Conservation (phyloP, 2,113 vertebrate species). For the Hippocampus comes region DNA sequence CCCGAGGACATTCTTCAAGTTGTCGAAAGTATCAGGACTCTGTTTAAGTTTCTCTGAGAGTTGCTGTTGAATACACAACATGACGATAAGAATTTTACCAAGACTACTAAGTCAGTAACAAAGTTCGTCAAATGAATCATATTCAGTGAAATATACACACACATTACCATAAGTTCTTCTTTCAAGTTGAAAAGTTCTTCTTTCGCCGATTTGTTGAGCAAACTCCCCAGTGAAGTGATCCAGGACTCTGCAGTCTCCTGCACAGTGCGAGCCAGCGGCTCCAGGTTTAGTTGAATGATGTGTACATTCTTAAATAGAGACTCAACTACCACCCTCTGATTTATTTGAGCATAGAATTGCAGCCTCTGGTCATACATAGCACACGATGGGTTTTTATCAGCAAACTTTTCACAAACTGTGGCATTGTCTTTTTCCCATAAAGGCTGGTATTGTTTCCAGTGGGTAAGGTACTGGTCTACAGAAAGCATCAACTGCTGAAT, state of each 20-base stretch:
- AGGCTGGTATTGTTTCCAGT: slow-evolving; percentile 81
- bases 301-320: slow-evolving; percentile 74
- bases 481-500: slow-evolving; percentile 74
- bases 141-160: background rate
- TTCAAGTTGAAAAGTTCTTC: slow-evolving; percentile 77
- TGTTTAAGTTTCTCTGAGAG: slow-evolving; percentile 72
- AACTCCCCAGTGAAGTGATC: slow-evolving; percentile 78
- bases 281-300: slow-evolving; percentile 80
- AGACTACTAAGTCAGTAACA: background rate
- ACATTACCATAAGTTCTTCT: slow-evolving; percentile 78
- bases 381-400: slow-evolving; percentile 77
- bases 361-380: slow-evolving; percentile 83
- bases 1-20: slow-evolving; percentile 82
- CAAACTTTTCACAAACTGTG: slow-evolving; percentile 80
- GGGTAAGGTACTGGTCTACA: slow-evolving; percentile 71
- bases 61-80: slow-evolving; percentile 56
- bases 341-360: slow-evolving; percentile 76
- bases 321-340: slow-evolving; percentile 74
- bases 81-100: background rate
- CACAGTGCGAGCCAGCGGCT: slow-evolving; percentile 72
- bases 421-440: slow-evolving; percentile 86
- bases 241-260: slow-evolving; percentile 78
- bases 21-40: slow-evolving; percentile 76
- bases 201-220: slow-evolving; percentile 81
- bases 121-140: background rate